These are phyloP conservation scores for Drosophila ogumai DNA, from an alignment of 1,140 invertebrate genomes.

Conservation along the genomic window DNA sequence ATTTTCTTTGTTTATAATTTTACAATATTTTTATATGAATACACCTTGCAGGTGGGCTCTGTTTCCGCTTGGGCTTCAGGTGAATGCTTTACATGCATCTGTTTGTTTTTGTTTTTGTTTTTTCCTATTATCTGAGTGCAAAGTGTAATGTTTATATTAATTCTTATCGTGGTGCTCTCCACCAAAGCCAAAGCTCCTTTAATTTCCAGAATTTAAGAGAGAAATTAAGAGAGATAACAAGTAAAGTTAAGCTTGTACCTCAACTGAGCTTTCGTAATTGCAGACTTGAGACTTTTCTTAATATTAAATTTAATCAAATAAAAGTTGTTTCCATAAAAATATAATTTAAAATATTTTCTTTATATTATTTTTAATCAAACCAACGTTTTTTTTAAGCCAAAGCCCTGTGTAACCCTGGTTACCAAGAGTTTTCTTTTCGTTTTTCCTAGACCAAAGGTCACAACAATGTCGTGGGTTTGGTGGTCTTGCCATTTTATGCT, in stretches of 20 bases:
- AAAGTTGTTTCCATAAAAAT: no score
- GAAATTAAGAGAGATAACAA: not conserved
- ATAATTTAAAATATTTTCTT: no score
- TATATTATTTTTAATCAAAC: not conserved
- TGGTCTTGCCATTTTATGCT: not conserved
- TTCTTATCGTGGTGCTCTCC: conserved; percentile 13
- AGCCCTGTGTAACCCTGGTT: not conserved
- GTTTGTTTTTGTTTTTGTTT: conserved; percentile 5
- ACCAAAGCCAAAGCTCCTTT: not conserved
- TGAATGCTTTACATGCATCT: conserved; percentile 16
- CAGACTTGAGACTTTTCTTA: no score
- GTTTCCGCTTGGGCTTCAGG: not conserved
- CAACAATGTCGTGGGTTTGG: not conserved
- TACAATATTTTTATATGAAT: not conserved
- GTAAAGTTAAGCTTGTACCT: not conserved
- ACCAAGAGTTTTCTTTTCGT: not conserved
- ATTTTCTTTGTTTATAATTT: no score
- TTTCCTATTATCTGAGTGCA: conserved; percentile 13
- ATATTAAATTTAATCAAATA: no score
- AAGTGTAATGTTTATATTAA: conserved; percentile 13
- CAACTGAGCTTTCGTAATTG: no score
- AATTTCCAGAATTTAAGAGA: not conserved
- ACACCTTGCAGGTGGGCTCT: conserved; percentile 9
- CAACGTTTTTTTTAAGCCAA: not conserved
- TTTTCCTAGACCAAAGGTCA: not conserved